A percentile compares a stretch with the other conserved stretches of the same genome.
Conservation (phyloP, 1,140 invertebrate species). For the Gryon sp. region DNA sequence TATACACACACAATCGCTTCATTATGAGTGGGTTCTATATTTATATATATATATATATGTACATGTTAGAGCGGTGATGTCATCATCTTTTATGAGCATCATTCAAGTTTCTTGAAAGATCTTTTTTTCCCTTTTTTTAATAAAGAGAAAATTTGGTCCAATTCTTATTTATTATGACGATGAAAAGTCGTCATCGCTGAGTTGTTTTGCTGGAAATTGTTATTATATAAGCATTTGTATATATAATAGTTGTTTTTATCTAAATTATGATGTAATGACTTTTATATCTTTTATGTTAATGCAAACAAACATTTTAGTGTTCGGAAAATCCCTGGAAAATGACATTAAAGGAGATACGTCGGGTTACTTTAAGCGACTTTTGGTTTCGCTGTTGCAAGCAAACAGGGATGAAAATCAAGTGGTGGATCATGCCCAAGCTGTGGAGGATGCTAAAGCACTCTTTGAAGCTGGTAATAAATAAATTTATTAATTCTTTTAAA, state of each 20-base stretch:
- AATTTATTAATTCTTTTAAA: constrained; percentile 1
- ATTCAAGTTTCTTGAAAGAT: constrained; percentile 15
- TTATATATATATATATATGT: constrained; percentile 56
- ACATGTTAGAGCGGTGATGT: constrained; percentile 62
- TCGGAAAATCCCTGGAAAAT: constrained; percentile 89
- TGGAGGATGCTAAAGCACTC: constrained; percentile 81
- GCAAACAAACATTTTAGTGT: constrained; percentile 88
- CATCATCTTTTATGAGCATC: constrained; percentile 62
- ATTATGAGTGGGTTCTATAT: constrained; percentile 66
- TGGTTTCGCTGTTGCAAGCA: constrained; percentile 90
- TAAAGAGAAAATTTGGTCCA: constrained; percentile 4
- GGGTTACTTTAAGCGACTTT: constrained; percentile 94
- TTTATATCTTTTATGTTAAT: no score
- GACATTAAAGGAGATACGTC: constrained; percentile 96
- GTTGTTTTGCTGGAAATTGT: no score
- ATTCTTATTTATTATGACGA: no score
- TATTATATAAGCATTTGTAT: no score
- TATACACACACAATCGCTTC: not conserved
- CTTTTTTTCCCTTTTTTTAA: no score
- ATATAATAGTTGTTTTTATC: not conserved
- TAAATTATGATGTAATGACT: no score
- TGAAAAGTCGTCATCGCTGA: no score
- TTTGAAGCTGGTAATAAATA: constrained; percentile 81
- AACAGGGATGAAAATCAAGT: constrained; percentile 89
- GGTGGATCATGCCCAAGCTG: constrained; percentile 79